A percentile compares a stretch with the other conserved stretches of the same genome.
Evolutionary conservation across 2,888 invertebrate genomes (phyloP).

Genomic region (Euproctis similis): DNA sequence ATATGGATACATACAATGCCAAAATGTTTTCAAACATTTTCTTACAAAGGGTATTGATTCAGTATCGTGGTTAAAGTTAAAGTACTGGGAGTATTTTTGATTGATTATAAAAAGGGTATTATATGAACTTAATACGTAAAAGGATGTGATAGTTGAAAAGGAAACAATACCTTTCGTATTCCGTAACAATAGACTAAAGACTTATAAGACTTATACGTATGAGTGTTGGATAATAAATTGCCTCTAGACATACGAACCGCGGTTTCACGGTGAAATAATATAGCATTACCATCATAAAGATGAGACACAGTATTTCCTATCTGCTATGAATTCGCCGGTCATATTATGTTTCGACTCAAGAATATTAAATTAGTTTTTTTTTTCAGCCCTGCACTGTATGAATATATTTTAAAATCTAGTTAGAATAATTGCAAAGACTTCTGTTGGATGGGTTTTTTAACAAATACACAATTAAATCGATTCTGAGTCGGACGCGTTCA

Average conservation of each 20-base stretch:
- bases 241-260: constrained; percentile 30
- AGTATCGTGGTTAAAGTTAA: background rate
- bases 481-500: too few relatives aligned
- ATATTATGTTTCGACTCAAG: too few relatives aligned
- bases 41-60: background rate
- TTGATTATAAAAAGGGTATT: constrained; percentile 10
- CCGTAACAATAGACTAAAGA: constrained; percentile 11
- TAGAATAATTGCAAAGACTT: too few relatives aligned
- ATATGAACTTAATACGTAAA: background rate
- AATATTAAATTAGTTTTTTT: too few relatives aligned
- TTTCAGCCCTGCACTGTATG: too few relatives aligned
- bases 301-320: constrained; percentile 2
- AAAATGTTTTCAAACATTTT: background rate
- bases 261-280: constrained; percentile 48
- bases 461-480: too few relatives aligned
- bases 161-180: constrained; percentile 6
- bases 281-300: constrained; percentile 11
- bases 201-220: constrained; percentile 21
- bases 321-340: too few relatives aligned
- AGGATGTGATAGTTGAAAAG: background rate
- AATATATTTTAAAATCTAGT: too few relatives aligned
- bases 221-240: constrained; percentile 37
- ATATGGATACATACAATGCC: too few relatives aligned
- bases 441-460: too few relatives aligned
- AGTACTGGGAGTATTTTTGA: constrained; percentile 8